phyloP scores from a whole-genome alignment of 1,140 invertebrate species.

The Tribolium madens region DNA sequence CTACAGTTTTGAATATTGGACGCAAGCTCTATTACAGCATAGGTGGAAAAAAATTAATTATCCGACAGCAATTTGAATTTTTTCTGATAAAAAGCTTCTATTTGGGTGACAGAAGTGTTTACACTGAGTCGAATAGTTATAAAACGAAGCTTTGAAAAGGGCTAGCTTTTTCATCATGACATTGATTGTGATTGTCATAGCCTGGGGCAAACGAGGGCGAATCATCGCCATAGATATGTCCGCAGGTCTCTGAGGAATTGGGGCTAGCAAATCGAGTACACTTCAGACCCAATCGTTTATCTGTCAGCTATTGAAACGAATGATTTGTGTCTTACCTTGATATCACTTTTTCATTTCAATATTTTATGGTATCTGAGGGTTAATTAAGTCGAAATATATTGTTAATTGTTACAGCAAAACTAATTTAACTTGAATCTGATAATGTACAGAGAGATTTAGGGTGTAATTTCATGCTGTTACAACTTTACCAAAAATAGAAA shows the following conservation, averaged over 20 bases:
- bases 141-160: constrained; percentile 15
- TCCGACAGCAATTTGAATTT: too few relatives aligned
- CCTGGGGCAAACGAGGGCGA: constrained; percentile 28
- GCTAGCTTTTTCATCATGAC: constrained; percentile 35
- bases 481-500: not conserved
- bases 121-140: constrained; percentile 19
- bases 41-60: not conserved
- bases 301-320: constrained; percentile 25
- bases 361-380: not conserved
- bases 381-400: constrained; percentile 16
- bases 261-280: constrained; percentile 23
- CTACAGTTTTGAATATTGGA: constrained; percentile 39
- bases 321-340: constrained; percentile 21
- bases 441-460: not conserved
- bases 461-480: not conserved
- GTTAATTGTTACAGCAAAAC: constrained; percentile 27
- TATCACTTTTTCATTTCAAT: not conserved
- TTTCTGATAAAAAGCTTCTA: too few relatives aligned
- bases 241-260: constrained; percentile 19
- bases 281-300: constrained; percentile 31
- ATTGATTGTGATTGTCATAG: constrained; percentile 33
- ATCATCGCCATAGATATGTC: constrained; percentile 37
- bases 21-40: not conserved
- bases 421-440: constrained; percentile 16
- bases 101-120: too few relatives aligned